These are phyloP conservation scores for Atta texana DNA, from an alignment of 1,140 invertebrate genomes.

Conservation along the genomic window DNA sequence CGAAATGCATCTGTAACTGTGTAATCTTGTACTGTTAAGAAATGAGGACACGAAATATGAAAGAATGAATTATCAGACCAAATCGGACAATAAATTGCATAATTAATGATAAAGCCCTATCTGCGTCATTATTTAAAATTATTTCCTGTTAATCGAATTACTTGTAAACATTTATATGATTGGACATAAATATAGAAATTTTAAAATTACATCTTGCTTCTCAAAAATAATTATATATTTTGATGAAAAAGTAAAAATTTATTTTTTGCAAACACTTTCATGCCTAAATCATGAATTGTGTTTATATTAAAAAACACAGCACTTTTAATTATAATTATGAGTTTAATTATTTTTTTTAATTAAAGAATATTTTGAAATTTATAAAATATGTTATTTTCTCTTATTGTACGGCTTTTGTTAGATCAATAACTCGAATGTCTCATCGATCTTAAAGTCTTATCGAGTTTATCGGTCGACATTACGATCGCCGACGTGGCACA, in stretches of 20 bases:
- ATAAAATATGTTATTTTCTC: not conserved
- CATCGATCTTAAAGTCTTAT: conserved; percentile 64
- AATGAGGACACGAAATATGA: conserved; percentile 38
- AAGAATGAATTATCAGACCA: conserved; percentile 27
- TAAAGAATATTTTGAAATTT: not conserved
- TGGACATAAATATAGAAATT: not conserved
- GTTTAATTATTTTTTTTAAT: not conserved
- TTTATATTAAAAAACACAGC: not conserved
- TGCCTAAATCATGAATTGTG: not conserved
- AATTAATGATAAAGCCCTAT: not conserved
- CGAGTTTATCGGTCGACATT: conserved; percentile 28
- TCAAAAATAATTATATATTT: not conserved
- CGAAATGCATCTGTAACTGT: conserved; percentile 21
- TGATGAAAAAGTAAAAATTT: not conserved
- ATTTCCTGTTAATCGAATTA: not conserved
- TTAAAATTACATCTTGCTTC: not conserved
- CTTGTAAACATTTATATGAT: not conserved
- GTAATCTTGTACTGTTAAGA: conserved; percentile 15
- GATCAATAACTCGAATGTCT: not conserved
- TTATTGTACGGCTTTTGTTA: not conserved
- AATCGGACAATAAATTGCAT: conserved; percentile 6
- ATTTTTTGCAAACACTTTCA: not conserved
- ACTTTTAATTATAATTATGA: not conserved
- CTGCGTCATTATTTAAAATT: not conserved
- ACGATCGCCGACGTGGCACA: conserved; percentile 49